These are phyloP conservation scores for Felis catus DNA, from an alignment of 2,113 vertebrate species.

Conservation along the genomic window DNA sequence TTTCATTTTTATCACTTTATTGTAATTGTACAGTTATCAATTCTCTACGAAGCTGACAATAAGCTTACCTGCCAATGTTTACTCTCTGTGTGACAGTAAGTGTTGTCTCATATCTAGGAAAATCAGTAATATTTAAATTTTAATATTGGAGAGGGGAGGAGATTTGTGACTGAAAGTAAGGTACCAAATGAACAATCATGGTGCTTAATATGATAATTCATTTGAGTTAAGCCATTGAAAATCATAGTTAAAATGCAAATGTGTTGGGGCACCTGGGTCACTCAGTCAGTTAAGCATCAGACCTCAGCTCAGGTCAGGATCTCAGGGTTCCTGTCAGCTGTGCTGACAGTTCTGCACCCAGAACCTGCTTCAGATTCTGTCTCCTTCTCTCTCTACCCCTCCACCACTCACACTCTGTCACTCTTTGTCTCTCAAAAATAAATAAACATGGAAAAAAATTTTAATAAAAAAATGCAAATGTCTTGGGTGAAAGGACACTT, in stretches of 20 bases:
- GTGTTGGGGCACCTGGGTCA: not conserved
- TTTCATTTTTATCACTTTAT: constrained; percentile 10
- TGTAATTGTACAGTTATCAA: not conserved
- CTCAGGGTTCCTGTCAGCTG: no score
- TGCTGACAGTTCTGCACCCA: no score
- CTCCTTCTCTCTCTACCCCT: no score
- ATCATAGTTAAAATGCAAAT: not conserved
- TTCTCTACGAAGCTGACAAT: not conserved
- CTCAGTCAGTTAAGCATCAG: no score
- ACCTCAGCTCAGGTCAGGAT: no score
- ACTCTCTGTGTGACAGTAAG: not conserved
- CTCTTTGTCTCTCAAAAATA: no score
- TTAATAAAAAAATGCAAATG: not conserved
- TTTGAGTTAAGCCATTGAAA: not conserved
- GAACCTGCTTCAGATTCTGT: no score
- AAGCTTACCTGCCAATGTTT: not conserved
- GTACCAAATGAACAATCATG: not conserved
- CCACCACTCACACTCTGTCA: no score
- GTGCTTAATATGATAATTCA: not conserved
- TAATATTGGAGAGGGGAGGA: not conserved
- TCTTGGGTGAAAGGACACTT: not conserved
- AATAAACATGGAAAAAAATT: no score
- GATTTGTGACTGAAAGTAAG: not conserved
- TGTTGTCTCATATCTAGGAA: not conserved
- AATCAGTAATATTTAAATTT: not conserved